Base-by-base conservation (phyloP, 2,888 invertebrate species). In the Phortica magna region DNA sequence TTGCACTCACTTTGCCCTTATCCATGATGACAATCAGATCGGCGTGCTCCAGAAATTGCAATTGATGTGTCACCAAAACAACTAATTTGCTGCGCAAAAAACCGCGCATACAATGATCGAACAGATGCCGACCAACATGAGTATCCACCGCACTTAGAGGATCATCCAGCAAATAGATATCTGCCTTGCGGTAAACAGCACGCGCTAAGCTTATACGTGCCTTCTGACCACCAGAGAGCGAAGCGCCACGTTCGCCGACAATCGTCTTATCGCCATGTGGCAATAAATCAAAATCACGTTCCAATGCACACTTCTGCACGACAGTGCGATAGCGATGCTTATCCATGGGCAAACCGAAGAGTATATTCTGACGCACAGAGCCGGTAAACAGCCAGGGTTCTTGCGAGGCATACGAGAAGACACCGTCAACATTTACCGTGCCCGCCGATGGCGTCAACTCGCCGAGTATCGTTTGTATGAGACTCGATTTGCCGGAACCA, bases 91-190 rank as follows among this genome's bases (percentile, higher is more conserved):
- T 93, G 61, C 93, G 93, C 77, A 97, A 90, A 82, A 84, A 92
- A 0, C 90, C 90, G 2, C 91, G 89, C 90, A 92, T 91, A 61
- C 92, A 92, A 77, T 92, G 90, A 78, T 98, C 96, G 92, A 98
- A 98, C 83, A 98, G 93, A 91, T 97, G 96, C 7, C 96, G 94
- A 1, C 97, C 97, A 0, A 98, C 98, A 90, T 96, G 96, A 0
- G 97, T 94, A 92, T 98, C 98, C 22, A 98, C 98, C 0, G 98
- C 98, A 75, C 97, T 96, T 71, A 98, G 93, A 0, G 98, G 98
- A 93, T 98, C 98, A 91, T 98, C 98, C 74, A 98, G 92, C 22
- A 98, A 92, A 89, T 97, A 98, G 81, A 98, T 95, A 87, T 97
- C 96, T 0, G 97, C 95, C 80, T 97, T 94, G 77, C 95, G 95